phyloP scores from a whole-genome alignment of 2,888 invertebrate species.

The Polydrusus tereticollis region DNA sequence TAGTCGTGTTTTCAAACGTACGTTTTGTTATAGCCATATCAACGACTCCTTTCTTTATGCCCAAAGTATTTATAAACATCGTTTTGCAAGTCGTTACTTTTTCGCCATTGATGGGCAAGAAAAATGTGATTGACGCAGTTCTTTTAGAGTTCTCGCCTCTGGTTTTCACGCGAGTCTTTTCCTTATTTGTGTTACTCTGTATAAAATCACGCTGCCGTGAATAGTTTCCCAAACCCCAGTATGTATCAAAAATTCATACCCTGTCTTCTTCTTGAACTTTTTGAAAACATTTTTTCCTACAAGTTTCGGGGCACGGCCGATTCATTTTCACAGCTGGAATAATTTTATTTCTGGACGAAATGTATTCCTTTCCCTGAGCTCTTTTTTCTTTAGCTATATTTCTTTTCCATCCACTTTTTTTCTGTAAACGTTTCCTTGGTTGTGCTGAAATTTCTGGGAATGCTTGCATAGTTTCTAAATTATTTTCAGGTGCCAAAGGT shows the following conservation, averaged over 20 bases:
- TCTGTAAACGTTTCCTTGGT: not conserved
- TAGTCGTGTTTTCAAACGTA: slow-evolving; percentile 30
- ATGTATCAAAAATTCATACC: not conserved
- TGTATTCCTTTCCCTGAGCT: slow-evolving; percentile 8
- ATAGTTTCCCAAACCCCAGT: not conserved
- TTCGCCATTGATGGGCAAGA: slow-evolving; percentile 14
- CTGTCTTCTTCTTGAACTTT: not conserved
- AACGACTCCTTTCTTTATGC: slow-evolving; percentile 42
- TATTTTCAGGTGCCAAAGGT: not conserved
- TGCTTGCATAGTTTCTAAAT: not conserved
- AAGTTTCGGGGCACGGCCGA: not conserved
- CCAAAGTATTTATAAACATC: slow-evolving; percentile 48
- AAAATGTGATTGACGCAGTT: not conserved
- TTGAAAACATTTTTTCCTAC: not conserved
- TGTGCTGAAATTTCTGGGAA: not conserved
- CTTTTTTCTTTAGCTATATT: not conserved
- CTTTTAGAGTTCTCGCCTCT: not conserved
- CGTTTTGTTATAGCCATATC: slow-evolving; percentile 46
- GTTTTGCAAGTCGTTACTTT: slow-evolving; percentile 39
- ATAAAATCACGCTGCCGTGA: not conserved
- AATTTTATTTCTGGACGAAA: not conserved
- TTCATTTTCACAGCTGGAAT: not conserved
- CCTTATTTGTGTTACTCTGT: not conserved
- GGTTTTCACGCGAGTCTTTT: not conserved
- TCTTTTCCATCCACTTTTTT: slow-evolving; percentile 8